phyloP scores from a whole-genome alignment of 2,797 vertebrate genomes.

The Phalloptychus januarius region DNA sequence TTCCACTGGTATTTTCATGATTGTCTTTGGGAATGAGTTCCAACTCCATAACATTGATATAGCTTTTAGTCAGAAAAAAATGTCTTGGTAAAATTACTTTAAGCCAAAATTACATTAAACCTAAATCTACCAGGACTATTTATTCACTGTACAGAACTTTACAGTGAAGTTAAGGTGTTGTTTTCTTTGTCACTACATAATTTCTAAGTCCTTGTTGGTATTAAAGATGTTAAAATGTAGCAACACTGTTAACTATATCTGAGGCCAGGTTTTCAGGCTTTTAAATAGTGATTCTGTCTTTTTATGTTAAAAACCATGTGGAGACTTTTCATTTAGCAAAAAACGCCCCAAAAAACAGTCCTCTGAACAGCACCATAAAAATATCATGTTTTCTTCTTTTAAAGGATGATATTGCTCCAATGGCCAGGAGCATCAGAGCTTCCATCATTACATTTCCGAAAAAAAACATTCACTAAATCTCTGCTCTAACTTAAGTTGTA shows the following conservation, averaged over 20 bases:
- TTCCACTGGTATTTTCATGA: not conserved
- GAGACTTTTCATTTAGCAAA: not conserved
- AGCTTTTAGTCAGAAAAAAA: not conserved
- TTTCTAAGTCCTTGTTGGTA: not conserved
- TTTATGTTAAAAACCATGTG: not conserved
- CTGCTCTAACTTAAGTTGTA: not conserved
- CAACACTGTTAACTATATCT: not conserved
- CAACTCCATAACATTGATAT: not conserved
- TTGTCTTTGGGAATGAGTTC: not conserved
- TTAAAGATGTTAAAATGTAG: not conserved
- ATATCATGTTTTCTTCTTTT: conserved; percentile 15
- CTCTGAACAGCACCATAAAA: not conserved
- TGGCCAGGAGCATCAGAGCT: conserved; percentile 8
- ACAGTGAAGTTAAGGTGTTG: too few relatives aligned
- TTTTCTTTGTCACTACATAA: not conserved
- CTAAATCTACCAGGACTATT: not conserved
- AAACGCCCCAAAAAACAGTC: not conserved
- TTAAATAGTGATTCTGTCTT: not conserved
- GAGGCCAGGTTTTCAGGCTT: not conserved
- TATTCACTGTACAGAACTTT: not conserved
- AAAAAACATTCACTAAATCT: conserved; percentile 5
- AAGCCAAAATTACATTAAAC: not conserved
- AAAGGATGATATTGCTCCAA: conserved; percentile 13
- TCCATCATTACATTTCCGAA: conserved; percentile 4
- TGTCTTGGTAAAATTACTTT: not conserved